Conservation (phyloP, 1,140 invertebrate species). For the Dendrolimus punctatus region DNA sequence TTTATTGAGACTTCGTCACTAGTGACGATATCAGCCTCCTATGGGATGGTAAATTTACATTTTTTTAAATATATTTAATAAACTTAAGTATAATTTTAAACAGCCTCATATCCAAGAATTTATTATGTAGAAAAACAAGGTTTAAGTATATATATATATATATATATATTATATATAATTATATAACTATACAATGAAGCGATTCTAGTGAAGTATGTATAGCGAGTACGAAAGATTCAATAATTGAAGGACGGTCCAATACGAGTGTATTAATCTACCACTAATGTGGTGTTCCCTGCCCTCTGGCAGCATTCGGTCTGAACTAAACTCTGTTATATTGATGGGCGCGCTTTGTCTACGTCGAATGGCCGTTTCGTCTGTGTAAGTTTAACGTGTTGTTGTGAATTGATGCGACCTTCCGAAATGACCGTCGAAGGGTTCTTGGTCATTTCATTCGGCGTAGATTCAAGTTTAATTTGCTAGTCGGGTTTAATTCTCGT, state of each 20-base stretch:
- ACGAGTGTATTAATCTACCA: slow-evolving; percentile 39
- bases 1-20: too few species aligned
- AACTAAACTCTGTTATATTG: slow-evolving; percentile 46
- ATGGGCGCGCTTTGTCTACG: slow-evolving; percentile 55
- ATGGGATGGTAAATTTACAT: too few species aligned
- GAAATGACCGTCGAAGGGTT: slow-evolving; percentile 18
- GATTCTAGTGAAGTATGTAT: slow-evolving; percentile 27
- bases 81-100: too few species aligned
- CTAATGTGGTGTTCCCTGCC: slow-evolving; percentile 38
- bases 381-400: slow-evolving; percentile 34
- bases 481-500: slow-evolving; percentile 16
- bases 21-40: too few species aligned
- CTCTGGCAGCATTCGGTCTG: slow-evolving; percentile 28
- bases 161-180: too few species aligned
- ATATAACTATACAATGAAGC: slow-evolving; percentile 19
- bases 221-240: slow-evolving; percentile 35
- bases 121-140: not conserved
- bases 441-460: slow-evolving; percentile 26
- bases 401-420: slow-evolving; percentile 24
- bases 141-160: too few species aligned
- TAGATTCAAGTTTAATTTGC: slow-evolving; percentile 33
- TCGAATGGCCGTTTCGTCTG: slow-evolving; percentile 37
- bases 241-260: slow-evolving; percentile 29
- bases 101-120: slow-evolving; percentile 23
- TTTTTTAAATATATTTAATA: too few species aligned